Conservation (phyloP, 2,888 invertebrate genomes). For the Pollenia angustigena region DNA sequence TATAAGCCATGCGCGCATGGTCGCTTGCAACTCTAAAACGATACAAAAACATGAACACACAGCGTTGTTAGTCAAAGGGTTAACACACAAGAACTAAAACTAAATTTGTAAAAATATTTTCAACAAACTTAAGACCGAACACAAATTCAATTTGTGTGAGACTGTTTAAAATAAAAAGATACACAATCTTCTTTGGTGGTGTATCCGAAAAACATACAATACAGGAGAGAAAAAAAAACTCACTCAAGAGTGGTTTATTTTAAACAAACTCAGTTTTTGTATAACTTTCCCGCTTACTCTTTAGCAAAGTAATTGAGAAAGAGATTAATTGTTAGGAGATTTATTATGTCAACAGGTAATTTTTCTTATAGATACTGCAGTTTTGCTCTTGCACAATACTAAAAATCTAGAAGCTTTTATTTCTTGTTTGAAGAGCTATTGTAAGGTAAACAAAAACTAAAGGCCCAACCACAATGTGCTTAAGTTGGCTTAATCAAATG, state of each 20-base stretch:
- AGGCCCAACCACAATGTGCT: too few relatives aligned
- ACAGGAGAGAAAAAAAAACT: conserved; percentile 8
- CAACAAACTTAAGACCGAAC: conserved; percentile 53
- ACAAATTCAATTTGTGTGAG: conserved; percentile 17
- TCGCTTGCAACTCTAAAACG: conserved; percentile 85
- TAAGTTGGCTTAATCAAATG: too few relatives aligned
- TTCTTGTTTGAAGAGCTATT: not conserved
- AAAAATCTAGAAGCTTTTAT: not conserved
- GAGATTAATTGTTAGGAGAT: conserved; percentile 2
- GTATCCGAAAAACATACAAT: conserved; percentile 19
- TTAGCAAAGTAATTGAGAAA: not conserved
- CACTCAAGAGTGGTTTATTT: conserved; percentile 46
- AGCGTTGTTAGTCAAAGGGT: conserved; percentile 80
- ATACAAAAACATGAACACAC: conserved; percentile 81
- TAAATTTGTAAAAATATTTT: conserved; percentile 60
- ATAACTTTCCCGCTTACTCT: not conserved
- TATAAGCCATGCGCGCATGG: conserved; percentile 85
- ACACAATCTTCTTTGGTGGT: conserved; percentile 8
- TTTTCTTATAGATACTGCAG: not conserved
- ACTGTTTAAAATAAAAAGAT: conserved; percentile 21
- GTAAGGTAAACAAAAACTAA: not conserved
- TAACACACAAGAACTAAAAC: conserved; percentile 75
- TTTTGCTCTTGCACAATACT: not conserved
- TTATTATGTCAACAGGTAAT: not conserved
- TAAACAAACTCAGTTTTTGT: not conserved